phyloP scores from a whole-genome alignment of 2,888 invertebrate genomes.

The Lissonota sp. region DNA sequence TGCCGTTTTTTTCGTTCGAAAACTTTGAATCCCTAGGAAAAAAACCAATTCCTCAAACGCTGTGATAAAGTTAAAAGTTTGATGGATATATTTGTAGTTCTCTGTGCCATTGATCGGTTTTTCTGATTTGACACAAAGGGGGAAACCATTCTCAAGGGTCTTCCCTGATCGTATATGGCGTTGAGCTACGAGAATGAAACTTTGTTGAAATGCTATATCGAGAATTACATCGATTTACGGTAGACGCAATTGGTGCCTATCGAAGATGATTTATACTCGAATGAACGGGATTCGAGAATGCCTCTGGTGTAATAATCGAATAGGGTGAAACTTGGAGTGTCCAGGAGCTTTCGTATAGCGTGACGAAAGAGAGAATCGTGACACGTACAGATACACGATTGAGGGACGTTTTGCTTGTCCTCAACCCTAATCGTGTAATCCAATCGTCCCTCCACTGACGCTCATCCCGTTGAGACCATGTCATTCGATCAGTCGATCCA shows the following conservation, averaged over 20 bases:
- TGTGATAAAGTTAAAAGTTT: conserved; percentile 49
- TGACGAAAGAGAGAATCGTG: background rate
- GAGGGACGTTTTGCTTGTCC: background rate
- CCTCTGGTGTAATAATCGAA: conserved; percentile 25
- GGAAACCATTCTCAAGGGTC: conserved; percentile 1
- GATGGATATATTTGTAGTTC: conserved; percentile 44
- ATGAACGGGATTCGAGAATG: background rate
- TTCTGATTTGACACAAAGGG: conserved; percentile 35
- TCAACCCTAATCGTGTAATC: background rate
- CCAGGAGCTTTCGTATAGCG: conserved; percentile 5
- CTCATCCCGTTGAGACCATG: background rate
- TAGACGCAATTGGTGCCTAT: conserved; percentile 50
- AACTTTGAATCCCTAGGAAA: background rate
- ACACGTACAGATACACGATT: no score
- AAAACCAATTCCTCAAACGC: background rate
- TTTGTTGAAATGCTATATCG: conserved; percentile 64
- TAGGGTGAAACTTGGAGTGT: conserved; percentile 45
- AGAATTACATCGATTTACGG: conserved; percentile 58
- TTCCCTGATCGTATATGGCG: conserved; percentile 24
- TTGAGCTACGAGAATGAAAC: conserved; percentile 41
- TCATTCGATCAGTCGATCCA: conserved; percentile 16
- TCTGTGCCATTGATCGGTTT: conserved; percentile 29
- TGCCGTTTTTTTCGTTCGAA: background rate
- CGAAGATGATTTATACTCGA: background rate
- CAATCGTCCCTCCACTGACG: conserved; percentile 22